Evolutionary conservation across 2,113 vertebrate species (phyloP), one percentile per base, ranked within the genome.

Genomic region (Dendropsophus ebraccatus): DNA sequence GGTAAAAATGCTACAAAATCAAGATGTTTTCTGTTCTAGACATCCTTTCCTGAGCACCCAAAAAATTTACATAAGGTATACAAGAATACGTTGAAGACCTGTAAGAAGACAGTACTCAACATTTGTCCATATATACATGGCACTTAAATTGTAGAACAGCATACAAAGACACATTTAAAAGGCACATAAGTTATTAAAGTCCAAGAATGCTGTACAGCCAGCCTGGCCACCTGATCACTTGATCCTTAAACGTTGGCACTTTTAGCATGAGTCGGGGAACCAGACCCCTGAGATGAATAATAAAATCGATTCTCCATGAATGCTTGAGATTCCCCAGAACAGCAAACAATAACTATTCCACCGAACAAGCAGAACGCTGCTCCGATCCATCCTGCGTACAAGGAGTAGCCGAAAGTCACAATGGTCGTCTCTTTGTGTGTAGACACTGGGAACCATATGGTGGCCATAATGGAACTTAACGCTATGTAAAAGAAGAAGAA

Each of bases 341-440:
- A 97, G 88, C 96, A 99, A 78, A 95, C 83, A 58, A 99, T 95
- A 87, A 96, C 82, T 0, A 91, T 90, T 72, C 97, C 96, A 0
- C 97, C 97, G 14, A 98, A 91, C 25, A 99, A 93, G 88, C 96
- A 97, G 88, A 99, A 93, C 11, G 92, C 94, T 0, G 96, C 93
- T 21, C 97, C 97, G 0, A 97, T 94, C 98, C 97, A 99, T 90
- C 97, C 97, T 0, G 96, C 93, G 60, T 98, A 99, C 50, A 99
- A 93, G 0, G 97, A 99, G 91, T 96, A 96, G 85, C 97, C 98
- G 0, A 99, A 99, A 14, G 96, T 97, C 94, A 99, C 96, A 47
- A 99, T 95, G 81, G 93, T 93, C 76, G 96, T 96, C 67, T 94
- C 92, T 0, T 91, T 93, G 88, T 99, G 94, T 4, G 94, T 93